Evolutionary conservation across 2,113 vertebrate genomes (phyloP).

Genomic region (Heterotis niloticus): DNA sequence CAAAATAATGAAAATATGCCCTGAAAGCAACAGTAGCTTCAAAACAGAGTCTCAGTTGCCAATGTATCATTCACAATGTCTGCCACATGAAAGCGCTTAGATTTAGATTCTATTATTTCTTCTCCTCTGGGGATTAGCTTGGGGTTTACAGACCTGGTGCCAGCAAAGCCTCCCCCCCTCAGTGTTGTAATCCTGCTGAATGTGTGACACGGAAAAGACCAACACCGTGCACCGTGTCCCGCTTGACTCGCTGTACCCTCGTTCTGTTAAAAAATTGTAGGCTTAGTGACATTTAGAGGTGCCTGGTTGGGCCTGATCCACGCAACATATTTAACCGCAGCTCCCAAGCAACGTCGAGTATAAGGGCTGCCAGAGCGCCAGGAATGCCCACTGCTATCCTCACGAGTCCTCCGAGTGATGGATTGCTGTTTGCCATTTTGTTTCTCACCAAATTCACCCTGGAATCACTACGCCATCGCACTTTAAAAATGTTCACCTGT

Average conservation of each 20-base stretch:
- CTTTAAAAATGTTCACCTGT: neutral
- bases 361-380: too few relatives aligned
- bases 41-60: neutral
- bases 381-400: neutral
- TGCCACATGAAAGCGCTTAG: neutral
- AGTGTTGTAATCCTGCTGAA: constrained; percentile 4
- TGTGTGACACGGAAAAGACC: neutral
- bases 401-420: too few relatives aligned
- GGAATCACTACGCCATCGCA: neutral
- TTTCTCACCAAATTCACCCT: neutral
- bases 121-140: neutral
- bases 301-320: neutral
- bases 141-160: neutral
- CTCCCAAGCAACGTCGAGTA: too few relatives aligned
- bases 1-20: neutral
- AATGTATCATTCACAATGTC: neutral
- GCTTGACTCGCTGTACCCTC: too few relatives aligned
- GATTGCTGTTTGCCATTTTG: neutral
- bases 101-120: neutral
- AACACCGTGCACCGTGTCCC: neutral
- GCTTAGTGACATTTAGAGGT: neutral
- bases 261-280: too few relatives aligned
- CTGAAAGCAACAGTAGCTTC: neutral
- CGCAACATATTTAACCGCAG: too few relatives aligned
- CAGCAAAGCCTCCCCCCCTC: neutral